Evolutionary conservation across 2,113 vertebrate species (phyloP).

Genomic region (Sinocyclocheilus anophthalmus): DNA sequence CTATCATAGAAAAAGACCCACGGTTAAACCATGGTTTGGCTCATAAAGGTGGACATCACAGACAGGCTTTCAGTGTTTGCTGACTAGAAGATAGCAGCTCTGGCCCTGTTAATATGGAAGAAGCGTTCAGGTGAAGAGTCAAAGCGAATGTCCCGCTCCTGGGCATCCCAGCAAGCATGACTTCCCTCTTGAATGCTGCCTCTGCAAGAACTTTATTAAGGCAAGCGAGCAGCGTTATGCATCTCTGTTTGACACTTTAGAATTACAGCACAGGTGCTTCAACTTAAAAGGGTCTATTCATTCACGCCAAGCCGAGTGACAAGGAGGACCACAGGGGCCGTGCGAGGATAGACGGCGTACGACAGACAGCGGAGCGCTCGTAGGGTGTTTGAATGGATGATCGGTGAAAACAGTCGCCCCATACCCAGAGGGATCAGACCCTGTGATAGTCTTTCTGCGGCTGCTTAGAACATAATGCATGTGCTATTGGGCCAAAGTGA

Average conservation of each 20-base stretch:
- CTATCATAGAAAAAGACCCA: no score
- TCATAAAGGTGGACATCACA: not conserved
- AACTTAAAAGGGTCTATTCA: slow-evolving; percentile 63
- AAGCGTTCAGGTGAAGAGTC: not conserved
- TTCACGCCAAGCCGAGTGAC: slow-evolving; percentile 73
- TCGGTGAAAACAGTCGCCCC: slow-evolving; percentile 76
- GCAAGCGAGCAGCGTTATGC: slow-evolving; percentile 50
- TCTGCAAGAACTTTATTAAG: slow-evolving; percentile 60
- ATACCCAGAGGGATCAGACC: slow-evolving; percentile 86
- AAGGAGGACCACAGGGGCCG: slow-evolving; percentile 69
- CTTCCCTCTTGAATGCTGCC: slow-evolving; percentile 36
- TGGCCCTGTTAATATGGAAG: slow-evolving; percentile 29
- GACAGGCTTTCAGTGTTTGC: not conserved
- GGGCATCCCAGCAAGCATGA: slow-evolving; percentile 13
- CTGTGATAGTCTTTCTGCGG: slow-evolving; percentile 83
- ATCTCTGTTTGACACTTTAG: slow-evolving; percentile 62
- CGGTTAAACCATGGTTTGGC: no score
- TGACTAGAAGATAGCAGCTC: not conserved
- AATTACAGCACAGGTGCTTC: slow-evolving; percentile 60
- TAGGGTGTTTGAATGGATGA: slow-evolving; percentile 79
- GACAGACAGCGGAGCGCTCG: slow-evolving; percentile 71
- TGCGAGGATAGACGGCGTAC: slow-evolving; percentile 65
- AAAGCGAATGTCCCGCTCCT: slow-evolving; percentile 23
- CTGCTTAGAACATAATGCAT: slow-evolving; percentile 93
- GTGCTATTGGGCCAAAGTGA: slow-evolving; percentile 78